Base-by-base conservation (phyloP, 2,888 invertebrate genomes). In the Lumbricus terrestris region DNA sequence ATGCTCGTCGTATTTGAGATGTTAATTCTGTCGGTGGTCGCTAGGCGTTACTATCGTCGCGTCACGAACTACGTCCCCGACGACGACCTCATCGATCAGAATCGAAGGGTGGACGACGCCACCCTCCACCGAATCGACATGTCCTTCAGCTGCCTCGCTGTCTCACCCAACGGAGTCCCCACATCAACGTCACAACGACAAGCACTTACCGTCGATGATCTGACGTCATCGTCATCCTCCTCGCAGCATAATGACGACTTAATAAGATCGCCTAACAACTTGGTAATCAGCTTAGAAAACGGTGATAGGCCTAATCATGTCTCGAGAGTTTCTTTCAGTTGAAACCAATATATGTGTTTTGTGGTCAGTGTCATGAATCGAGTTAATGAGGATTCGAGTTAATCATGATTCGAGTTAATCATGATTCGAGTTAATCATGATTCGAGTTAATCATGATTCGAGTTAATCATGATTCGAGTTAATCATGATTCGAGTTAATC, bases 41-140 rank as follows among this genome's bases (percentile, higher is more conserved):
- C 91, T 18, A 40, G 91, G 34, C 33, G 38, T 23, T 91, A 89
- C 91, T 91, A 91, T 89, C 38, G 90, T 23, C 91, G 90, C 37
- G 40, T 88, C 89, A 42, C 88, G 38, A 42, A n/a, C 23, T 42
- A 91, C 88, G 29, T 91, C 23, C 90, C 91, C 8, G n/a, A 37
- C 20, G 90, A 90, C 5, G 91, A 91, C 23, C 90, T 33, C 35
- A 82, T 90, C 89, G 82, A 90, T 82, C 82, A 82, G 90, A 20
- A 37, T 34, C 85, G 85, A 33, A 37, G 85, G 85, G 35, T 37
- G 20, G 85, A 85, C 85, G 85, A 37, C 11, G 85, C 20, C 85
- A 85, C 85, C 85, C 85, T 85, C 35, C 5, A 18, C 85, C 34
- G 85, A 37, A 35, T 85, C 85, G 85, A 85, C 85, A 85, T 85